Evolutionary conservation across 2,797 vertebrate species (phyloP), one percentile per base, ranked within the genome.

Genomic region (Pseudochaenichthys georgianus): DNA sequence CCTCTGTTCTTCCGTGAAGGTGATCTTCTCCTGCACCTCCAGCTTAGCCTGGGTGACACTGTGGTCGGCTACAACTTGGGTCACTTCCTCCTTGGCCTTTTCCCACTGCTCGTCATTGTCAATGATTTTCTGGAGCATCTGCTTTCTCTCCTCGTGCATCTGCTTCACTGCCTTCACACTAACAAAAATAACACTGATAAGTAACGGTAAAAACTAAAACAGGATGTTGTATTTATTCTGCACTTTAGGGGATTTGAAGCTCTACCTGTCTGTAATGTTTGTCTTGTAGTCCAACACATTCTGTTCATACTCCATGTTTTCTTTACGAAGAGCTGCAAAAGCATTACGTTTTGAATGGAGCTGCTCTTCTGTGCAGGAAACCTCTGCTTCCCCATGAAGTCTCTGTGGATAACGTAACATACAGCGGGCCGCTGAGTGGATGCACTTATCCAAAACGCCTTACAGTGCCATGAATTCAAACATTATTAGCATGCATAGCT

Each of bases 71-170:
- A 85, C 88, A 70, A 93, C 70, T 5, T 83, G 75, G 82, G 90
- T 91, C 76, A 95, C 63, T 62, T 96, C 93, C 51, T 88, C 91
- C 82, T 89, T 89, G 68, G 94, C 81, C 48, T 87, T 77, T 89
- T 90, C 92, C 89, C 94, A 86, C 78, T 91, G 87, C 19, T 92
- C 80, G 59, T 96, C 93, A 84, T 94, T 93, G 85, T 92, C 83
- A 73, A 12, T 41, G 64, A 95, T 93, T 84, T 83, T 83, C 89
- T 91, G 90, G 53, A 87, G 54, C 85, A 96, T 91, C 75, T 75
- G 75, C 71, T 92, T 82, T 12, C 88, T 90, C 89, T 96, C 94
- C 55, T 81, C 68, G 16, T 82, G 82, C 85, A 94, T 90, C 83
- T 90, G 90, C 77, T 85, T 90, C 81, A 89, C 87, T 38, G 87